phyloP scores from a whole-genome alignment of 2,888 invertebrate genomes.

The Machimus atricapillus region DNA sequence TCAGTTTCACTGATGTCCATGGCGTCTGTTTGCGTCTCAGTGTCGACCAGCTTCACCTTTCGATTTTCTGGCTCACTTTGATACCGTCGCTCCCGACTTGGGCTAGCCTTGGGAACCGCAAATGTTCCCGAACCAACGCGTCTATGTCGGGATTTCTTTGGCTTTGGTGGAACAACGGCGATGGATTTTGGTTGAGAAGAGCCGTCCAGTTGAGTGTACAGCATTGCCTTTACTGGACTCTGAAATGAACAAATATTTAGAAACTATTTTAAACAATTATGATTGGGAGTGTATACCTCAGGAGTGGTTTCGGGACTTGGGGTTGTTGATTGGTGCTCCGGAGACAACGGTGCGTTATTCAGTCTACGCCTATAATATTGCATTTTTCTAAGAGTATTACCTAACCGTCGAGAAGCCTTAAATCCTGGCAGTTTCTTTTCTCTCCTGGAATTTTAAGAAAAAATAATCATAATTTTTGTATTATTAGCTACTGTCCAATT shows the following conservation, averaged over 20 bases:
- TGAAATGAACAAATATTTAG: conserved; percentile 49
- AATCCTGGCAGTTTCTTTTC: conserved; percentile 61
- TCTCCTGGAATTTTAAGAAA: conserved; percentile 52
- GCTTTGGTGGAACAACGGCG: conserved; percentile 59
- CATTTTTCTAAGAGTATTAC: conserved; percentile 60
- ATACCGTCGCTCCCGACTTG: conserved; percentile 66
- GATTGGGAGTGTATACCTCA: conserved; percentile 53
- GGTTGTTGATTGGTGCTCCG: conserved; percentile 58
- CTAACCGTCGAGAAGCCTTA: conserved; percentile 58
- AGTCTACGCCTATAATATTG: conserved; percentile 59
- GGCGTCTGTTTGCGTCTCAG: conserved; percentile 73
- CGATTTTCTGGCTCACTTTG: conserved; percentile 62
- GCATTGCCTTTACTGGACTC: conserved; percentile 67
- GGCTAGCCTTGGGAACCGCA: conserved; percentile 63
- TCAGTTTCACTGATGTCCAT: conserved; percentile 71
- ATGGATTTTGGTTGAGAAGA: conserved; percentile 67
- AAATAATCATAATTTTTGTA: neutral
- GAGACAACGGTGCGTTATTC: conserved; percentile 52
- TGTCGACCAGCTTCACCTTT: conserved; percentile 65
- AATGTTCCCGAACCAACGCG: conserved; percentile 69
- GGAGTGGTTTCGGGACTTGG: conserved; percentile 63
- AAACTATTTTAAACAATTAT: neutral
- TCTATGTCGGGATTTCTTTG: conserved; percentile 66
- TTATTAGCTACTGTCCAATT: neutral
- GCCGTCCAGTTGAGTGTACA: conserved; percentile 68